Evolutionary conservation across 2,888 invertebrate genomes (phyloP).

Genomic region (Lampropteryx suffumata): DNA sequence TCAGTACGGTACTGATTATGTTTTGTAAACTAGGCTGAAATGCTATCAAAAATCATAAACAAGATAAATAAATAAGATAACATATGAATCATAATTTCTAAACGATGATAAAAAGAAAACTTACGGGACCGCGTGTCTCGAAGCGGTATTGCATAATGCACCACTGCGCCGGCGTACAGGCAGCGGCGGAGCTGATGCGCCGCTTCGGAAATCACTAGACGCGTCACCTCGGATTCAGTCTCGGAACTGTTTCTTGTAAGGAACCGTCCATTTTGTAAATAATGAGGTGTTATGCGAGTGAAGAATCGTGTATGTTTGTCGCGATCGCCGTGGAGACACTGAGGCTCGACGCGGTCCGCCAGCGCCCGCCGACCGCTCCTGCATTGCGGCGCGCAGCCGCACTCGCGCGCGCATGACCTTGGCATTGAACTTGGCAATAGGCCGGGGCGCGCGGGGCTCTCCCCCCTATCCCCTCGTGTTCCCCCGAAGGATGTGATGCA

Average conservation of each 20-base stretch:
- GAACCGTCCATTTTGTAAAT: constrained; percentile 32
- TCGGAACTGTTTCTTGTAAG: constrained; percentile 26
- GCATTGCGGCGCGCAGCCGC: constrained; percentile 87
- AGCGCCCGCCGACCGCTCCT: constrained; percentile 79
- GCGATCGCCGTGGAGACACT: constrained; percentile 73
- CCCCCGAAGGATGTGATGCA: constrained; percentile 61
- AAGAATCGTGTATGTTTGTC: constrained; percentile 55
- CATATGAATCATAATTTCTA: too few species aligned
- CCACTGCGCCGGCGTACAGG: constrained; percentile 47
- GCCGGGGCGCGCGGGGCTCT: constrained; percentile 61
- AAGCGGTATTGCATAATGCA: constrained; percentile 67
- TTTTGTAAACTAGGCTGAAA: constrained; percentile 6
- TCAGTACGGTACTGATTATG: constrained; percentile 1
- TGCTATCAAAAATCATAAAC: constrained; percentile 1
- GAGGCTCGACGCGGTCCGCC: constrained; percentile 66
- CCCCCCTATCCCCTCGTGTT: constrained; percentile 9
- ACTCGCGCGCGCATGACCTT: constrained; percentile 87
- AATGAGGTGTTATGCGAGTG: constrained; percentile 51
- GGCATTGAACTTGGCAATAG: constrained; percentile 91
- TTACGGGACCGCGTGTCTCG: constrained; percentile 55
- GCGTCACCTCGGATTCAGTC: constrained; percentile 41
- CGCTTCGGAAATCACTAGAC: constrained; percentile 44
- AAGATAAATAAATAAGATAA: constrained; percentile 13
- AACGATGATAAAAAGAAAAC: constrained; percentile 40
- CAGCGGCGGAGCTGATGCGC: constrained; percentile 34